Conservation (phyloP, 2,113 vertebrate genomes). For the Tangachromis dhanisi region DNA sequence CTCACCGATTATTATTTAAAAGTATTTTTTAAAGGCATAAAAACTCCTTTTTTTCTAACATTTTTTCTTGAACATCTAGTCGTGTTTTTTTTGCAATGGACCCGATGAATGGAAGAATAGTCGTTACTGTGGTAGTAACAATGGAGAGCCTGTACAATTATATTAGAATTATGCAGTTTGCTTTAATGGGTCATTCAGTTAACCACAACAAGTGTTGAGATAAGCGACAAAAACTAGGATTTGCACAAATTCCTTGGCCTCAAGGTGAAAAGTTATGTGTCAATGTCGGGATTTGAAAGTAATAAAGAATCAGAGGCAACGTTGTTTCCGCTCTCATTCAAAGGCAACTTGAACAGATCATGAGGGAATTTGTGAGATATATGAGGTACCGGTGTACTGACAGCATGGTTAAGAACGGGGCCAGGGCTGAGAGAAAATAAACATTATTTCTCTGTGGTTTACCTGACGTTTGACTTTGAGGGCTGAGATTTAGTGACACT, state of each 20-base stretch:
- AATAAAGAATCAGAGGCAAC: constrained; percentile 11
- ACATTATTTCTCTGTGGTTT: constrained; percentile 76
- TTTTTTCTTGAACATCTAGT: background rate
- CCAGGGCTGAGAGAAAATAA: constrained; percentile 74
- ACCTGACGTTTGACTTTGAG: constrained; percentile 79
- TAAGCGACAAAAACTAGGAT: background rate
- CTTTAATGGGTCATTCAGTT: background rate
- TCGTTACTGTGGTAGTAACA: background rate
- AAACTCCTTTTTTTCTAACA: background rate
- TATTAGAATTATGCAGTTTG: background rate
- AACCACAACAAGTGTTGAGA: background rate
- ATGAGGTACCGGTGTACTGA: constrained; percentile 38
- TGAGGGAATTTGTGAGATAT: constrained; percentile 52
- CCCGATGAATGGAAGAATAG: background rate
- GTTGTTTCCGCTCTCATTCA: constrained; percentile 17
- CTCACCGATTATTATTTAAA: background rate
- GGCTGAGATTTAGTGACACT: constrained; percentile 74
- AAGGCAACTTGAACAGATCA: constrained; percentile 50
- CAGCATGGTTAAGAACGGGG: constrained; percentile 68
- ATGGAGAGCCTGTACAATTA: background rate
- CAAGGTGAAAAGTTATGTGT: constrained; percentile 2
- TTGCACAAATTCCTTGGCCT: background rate
- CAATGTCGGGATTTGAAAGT: constrained; percentile 1
- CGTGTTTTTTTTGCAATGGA: background rate
- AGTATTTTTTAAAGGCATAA: background rate